A percentile compares a stretch with the other conserved stretches of the same genome.
Evolutionary conservation across 1,140 invertebrate genomes (phyloP).

Genomic region (Phortica variegata): DNA sequence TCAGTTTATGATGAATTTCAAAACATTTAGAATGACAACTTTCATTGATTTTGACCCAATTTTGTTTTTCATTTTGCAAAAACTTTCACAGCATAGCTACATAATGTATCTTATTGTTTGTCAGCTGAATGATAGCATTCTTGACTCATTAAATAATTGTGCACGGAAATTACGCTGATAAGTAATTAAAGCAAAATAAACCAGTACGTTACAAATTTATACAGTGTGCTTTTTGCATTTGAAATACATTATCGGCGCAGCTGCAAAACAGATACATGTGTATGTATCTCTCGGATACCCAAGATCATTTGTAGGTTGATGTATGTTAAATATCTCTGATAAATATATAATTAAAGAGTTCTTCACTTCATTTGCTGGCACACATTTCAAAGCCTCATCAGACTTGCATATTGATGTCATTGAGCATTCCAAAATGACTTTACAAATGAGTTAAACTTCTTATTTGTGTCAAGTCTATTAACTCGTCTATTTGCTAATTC

Average conservation of each 20-base stretch:
- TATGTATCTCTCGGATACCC: neutral
- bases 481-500: constrained; percentile 19
- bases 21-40: constrained; percentile 4
- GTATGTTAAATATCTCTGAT: no score
- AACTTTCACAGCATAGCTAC: constrained; percentile 41
- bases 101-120: constrained; percentile 17
- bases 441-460: constrained; percentile 9
- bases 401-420: no score
- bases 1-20: constrained; percentile 28
- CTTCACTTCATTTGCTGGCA: no score
- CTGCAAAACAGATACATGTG: neutral
- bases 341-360: no score
- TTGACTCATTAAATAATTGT: constrained; percentile 32
- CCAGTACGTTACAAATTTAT: no score
- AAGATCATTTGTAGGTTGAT: no score
- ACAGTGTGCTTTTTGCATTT: no score
- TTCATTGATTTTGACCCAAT: no score
- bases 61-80: constrained; percentile 7
- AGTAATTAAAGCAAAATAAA: constrained; percentile 22
- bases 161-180: constrained; percentile 33
- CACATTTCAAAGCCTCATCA: no score
- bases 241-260: constrained; percentile 2
- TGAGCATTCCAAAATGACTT: no score
- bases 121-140: constrained; percentile 29
- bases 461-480: constrained; percentile 50